phyloP scores from a whole-genome alignment of 2,888 invertebrate species.

The Catocala sponsa region DNA sequence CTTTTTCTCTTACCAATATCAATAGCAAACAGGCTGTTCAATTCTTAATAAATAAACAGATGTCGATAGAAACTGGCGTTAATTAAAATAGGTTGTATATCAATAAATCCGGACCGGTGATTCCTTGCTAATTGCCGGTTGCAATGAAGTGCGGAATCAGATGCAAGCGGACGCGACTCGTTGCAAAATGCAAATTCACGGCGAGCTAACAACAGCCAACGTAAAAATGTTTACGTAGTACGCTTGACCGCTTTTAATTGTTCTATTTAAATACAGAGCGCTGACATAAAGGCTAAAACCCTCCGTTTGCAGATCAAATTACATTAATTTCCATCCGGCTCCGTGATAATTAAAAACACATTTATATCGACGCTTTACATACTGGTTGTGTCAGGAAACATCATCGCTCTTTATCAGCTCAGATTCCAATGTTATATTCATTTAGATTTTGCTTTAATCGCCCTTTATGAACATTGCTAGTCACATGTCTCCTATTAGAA shows the following conservation, averaged over 20 bases:
- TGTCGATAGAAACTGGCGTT: slow-evolving; percentile 51
- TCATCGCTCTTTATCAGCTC: slow-evolving; percentile 35
- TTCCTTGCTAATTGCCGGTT: slow-evolving; percentile 80
- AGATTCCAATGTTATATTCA: slow-evolving; percentile 11
- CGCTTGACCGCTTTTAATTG: slow-evolving; percentile 75
- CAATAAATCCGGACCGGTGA: slow-evolving; percentile 75
- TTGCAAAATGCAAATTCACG: slow-evolving; percentile 68
- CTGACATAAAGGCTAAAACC: slow-evolving; percentile 59
- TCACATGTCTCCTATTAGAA: too few relatives aligned
- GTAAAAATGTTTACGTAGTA: slow-evolving; percentile 75
- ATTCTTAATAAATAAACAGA: background rate
- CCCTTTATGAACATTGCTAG: too few relatives aligned
- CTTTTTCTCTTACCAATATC: too few relatives aligned
- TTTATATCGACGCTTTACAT: slow-evolving; percentile 61
- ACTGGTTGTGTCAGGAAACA: slow-evolving; percentile 57
- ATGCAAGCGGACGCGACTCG: slow-evolving; percentile 56
- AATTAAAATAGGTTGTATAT: slow-evolving; percentile 74
- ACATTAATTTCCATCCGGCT: slow-evolving; percentile 60
- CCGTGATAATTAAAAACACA: slow-evolving; percentile 71
- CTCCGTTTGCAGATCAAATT: slow-evolving; percentile 66
- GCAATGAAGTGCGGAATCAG: slow-evolving; percentile 71
- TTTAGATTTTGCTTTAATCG: too few relatives aligned
- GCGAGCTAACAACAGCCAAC: slow-evolving; percentile 58
- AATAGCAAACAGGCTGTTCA: too few relatives aligned
- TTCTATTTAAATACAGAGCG: slow-evolving; percentile 69